Percentiles rank a stretch among this genome's conserved stretches.
Conservation (phyloP, 2,797 vertebrate genomes). For the Furcifer pardalis region DNA sequence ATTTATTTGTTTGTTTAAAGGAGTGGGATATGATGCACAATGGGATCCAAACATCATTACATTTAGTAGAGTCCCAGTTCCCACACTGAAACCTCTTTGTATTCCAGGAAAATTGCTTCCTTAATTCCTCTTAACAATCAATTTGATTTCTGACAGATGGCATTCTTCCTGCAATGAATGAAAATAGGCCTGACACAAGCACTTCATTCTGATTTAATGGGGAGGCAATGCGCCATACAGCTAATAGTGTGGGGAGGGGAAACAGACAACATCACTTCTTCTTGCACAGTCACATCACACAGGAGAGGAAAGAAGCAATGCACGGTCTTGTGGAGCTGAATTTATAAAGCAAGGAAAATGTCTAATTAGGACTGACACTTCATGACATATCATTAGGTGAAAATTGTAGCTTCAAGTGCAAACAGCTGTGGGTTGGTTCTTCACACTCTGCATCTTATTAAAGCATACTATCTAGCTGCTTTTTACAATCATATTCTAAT, state of each 20-base stretch:
- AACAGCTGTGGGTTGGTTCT: slow-evolving; percentile 35
- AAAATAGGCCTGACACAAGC: slow-evolving; percentile 17
- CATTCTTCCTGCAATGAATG: slow-evolving; percentile 31
- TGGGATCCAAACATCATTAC: slow-evolving; percentile 14
- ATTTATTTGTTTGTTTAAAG: neutral
- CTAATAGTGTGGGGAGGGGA: neutral
- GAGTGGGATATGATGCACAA: neutral
- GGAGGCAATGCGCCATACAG: slow-evolving; percentile 3
- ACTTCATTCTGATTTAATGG: slow-evolving; percentile 32
- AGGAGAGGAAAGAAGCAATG: neutral
- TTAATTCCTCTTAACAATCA: slow-evolving; percentile 32
- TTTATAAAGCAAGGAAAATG: slow-evolving; percentile 16
- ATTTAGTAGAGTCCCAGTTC: neutral
- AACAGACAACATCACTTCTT: neutral
- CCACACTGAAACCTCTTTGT: neutral
- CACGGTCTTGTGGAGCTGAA: slow-evolving; percentile 11
- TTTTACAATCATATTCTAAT: neutral
- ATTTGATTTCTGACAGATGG: slow-evolving; percentile 36
- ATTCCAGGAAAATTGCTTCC: slow-evolving; percentile 12
- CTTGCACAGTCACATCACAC: slow-evolving; percentile 14
- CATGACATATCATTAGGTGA: neutral
- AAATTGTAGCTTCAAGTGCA: slow-evolving; percentile 25
- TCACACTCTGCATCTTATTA: neutral
- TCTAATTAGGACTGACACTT: slow-evolving; percentile 28
- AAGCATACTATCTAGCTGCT: neutral